These are phyloP conservation scores for Hymenochirus boettgeri DNA, from an alignment of 2,113 vertebrate genomes.

Conservation along the genomic window DNA sequence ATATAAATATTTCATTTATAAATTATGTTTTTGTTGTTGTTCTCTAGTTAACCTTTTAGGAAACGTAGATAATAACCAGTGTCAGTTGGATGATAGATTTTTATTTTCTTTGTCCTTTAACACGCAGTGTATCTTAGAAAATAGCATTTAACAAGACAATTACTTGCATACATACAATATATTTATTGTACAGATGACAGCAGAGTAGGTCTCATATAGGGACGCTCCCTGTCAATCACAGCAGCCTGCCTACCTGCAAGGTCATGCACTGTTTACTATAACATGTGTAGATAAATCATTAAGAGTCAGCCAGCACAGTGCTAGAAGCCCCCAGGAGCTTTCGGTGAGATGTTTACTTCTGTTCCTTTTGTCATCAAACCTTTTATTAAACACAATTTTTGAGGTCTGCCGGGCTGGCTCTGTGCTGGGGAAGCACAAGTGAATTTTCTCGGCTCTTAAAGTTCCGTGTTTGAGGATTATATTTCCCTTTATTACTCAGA, in stretches of 20 bases:
- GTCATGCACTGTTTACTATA: neutral
- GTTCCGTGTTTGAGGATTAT: neutral
- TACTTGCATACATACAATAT: too few species aligned
- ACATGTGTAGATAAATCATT: neutral
- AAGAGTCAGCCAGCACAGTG: neutral
- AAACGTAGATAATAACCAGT: too few species aligned
- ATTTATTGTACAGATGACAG: too few species aligned
- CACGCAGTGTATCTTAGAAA: too few species aligned
- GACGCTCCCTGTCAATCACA: neutral
- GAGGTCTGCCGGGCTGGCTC: neutral
- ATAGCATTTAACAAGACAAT: too few species aligned
- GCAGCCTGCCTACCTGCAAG: neutral
- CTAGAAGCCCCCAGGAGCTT: neutral
- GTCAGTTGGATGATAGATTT: too few species aligned
- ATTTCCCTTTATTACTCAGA: neutral
- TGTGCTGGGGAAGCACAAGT: constrained; percentile 11
- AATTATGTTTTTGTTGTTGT: too few species aligned
- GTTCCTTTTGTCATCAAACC: neutral
- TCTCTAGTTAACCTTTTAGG: too few species aligned
- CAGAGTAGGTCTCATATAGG: neutral
- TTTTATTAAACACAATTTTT: neutral
- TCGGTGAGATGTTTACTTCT: neutral
- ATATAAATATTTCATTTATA: too few species aligned
- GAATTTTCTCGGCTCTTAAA: constrained; percentile 10
- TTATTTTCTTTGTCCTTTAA: too few species aligned